Evolutionary conservation across 2,113 vertebrate genomes (phyloP).

Genomic region (Cinclus mexicanus): DNA sequence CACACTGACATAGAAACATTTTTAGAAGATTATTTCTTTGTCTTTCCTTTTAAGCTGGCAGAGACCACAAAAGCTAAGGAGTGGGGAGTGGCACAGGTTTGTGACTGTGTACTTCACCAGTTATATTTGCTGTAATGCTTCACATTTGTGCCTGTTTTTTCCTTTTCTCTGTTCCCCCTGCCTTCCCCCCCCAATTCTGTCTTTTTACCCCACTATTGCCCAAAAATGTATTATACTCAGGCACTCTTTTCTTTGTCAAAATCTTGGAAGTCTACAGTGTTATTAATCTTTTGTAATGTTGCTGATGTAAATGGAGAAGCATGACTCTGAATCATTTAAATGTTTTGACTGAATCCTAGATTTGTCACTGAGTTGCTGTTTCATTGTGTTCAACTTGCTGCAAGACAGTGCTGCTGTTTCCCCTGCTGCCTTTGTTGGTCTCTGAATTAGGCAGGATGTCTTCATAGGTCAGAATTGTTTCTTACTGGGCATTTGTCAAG

Average conservation of each 20-base stretch:
- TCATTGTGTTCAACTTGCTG: not conserved
- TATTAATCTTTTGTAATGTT: not conserved
- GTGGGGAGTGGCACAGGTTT: not conserved
- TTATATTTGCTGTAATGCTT: not conserved
- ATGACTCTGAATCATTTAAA: not conserved
- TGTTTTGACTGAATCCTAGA: constrained; percentile 18
- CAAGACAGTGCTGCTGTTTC: not conserved
- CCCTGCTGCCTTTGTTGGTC: not conserved
- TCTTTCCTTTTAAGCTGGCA: not conserved
- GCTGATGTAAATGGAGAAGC: not conserved
- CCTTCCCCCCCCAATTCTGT: not conserved
- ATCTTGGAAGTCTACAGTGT: not conserved
- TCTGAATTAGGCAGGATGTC: not conserved
- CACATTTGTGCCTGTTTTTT: not conserved
- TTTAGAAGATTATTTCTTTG: not conserved
- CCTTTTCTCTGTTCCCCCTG: not conserved
- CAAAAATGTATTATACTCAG: not conserved
- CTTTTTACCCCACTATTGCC: not conserved
- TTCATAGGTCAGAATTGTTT: not conserved
- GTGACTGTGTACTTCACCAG: not conserved
- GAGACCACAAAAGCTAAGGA: constrained; percentile 1
- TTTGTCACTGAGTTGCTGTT: not conserved
- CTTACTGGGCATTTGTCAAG: not conserved
- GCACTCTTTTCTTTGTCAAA: not conserved
- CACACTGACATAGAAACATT: not conserved